These are phyloP conservation scores for Diploptera punctata DNA, from an alignment of 2,888 invertebrate species.

Conservation along the genomic window DNA sequence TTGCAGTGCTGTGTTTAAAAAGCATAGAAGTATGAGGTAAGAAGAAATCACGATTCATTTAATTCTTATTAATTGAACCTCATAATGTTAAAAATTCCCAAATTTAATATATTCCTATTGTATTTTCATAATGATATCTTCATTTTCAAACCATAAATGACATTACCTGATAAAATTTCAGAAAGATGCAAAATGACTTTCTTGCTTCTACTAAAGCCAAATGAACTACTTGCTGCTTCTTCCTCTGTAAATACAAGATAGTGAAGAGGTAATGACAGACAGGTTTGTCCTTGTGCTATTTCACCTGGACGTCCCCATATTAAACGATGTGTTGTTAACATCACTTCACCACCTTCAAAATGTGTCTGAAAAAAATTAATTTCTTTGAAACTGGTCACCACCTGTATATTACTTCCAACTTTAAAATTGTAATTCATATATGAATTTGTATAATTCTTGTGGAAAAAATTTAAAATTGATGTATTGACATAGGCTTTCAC, in stretches of 20 bases:
- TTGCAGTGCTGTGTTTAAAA: no score
- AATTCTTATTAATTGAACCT: no score
- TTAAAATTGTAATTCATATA: no score
- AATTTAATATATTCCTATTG: background rate
- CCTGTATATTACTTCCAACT: no score
- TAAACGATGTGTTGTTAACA: constrained; percentile 83
- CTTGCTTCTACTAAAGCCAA: constrained; percentile 81
- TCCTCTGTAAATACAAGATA: constrained; percentile 81
- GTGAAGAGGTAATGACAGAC: constrained; percentile 72
- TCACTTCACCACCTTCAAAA: constrained; percentile 82
- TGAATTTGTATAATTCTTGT: no score
- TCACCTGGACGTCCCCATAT: constrained; percentile 83
- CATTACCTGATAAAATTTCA: constrained; percentile 66
- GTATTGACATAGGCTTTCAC: no score
- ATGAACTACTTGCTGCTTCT: constrained; percentile 78
- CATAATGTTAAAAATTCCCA: no score
- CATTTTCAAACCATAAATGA: no score
- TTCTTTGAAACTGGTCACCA: no score
- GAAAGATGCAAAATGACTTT: constrained; percentile 79
- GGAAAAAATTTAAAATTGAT: no score
- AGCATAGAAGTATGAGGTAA: no score
- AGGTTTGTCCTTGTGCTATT: constrained; percentile 71
- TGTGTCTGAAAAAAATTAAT: constrained; percentile 66
- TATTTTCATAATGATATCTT: background rate
- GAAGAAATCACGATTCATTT: no score